A percentile compares a stretch with the other conserved stretches of the same genome.
Conservation (phyloP, 2,888 invertebrate genomes). For the Gastracanthus pulcherrimus region DNA sequence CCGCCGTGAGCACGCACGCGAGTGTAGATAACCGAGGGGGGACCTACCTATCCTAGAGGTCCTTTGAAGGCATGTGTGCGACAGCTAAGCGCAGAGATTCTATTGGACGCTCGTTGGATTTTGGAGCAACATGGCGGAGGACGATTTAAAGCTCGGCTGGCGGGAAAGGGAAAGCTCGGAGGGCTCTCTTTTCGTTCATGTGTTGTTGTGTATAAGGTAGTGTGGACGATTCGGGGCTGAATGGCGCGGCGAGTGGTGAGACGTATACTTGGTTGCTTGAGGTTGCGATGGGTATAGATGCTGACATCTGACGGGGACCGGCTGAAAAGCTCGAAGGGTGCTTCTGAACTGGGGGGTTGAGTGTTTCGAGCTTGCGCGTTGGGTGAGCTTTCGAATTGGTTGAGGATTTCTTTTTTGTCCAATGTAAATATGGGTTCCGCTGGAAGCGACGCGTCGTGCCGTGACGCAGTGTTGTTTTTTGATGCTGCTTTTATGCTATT, state of each 20-base stretch:
- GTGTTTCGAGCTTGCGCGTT: not conserved
- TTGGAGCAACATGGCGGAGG: not conserved
- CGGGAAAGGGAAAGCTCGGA: not conserved
- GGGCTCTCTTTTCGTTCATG: not conserved
- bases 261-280: not conserved
- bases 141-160: not conserved
- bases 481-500: not conserved
- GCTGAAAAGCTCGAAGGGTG: not conserved
- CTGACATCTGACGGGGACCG: constrained; percentile 31
- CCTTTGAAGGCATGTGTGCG: not conserved
- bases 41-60: too few species aligned
- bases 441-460: too few species aligned
- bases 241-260: too few species aligned
- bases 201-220: not conserved
- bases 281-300: not conserved
- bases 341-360: not conserved
- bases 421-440: not conserved
- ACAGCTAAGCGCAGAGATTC: not conserved
- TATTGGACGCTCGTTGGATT: not conserved
- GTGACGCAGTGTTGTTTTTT: too few species aligned
- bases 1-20: too few species aligned
- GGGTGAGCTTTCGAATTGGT: not conserved
- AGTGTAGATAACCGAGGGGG: not conserved
- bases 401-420: not conserved
- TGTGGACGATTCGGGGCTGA: too few species aligned